phyloP scores from a whole-genome alignment of 2,797 vertebrate genomes.

The Discoglossus pictus region DNA sequence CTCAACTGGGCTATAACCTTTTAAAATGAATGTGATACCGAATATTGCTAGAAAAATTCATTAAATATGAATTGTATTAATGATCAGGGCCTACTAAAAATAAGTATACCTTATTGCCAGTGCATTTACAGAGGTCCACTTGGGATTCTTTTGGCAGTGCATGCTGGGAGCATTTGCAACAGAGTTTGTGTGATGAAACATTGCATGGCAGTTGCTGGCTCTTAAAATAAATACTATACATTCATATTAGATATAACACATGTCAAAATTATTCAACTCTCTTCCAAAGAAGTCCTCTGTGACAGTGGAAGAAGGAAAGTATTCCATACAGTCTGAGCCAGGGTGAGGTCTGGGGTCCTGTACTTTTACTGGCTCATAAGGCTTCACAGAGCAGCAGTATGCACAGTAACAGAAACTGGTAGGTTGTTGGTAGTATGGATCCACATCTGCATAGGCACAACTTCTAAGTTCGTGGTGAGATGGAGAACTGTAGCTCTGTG shows the following conservation, averaged over 20 bases:
- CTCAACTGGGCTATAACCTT: too few relatives aligned
- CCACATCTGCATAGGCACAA: slow-evolving; percentile 63
- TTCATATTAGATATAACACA: slow-evolving; percentile 85
- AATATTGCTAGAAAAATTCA: too few relatives aligned
- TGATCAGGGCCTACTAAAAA: too few relatives aligned
- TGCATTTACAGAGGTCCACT: too few relatives aligned
- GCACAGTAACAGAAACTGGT: slow-evolving; percentile 70
- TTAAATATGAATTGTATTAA: too few relatives aligned
- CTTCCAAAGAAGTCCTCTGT: slow-evolving; percentile 74
- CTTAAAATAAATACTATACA: too few relatives aligned
- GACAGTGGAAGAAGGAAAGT: slow-evolving; percentile 51
- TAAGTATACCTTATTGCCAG: too few relatives aligned
- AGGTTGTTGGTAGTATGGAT: slow-evolving; percentile 67
- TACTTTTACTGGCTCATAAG: slow-evolving; percentile 59
- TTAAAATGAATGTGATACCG: too few relatives aligned
- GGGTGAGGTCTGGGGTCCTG: slow-evolving; percentile 66
- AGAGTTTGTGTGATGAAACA: too few relatives aligned
- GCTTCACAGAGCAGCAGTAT: slow-evolving; percentile 62
- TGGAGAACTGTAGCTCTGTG: slow-evolving; percentile 75
- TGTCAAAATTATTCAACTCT: slow-evolving; percentile 75
- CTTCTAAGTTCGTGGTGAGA: slow-evolving; percentile 72
- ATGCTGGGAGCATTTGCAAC: too few relatives aligned
- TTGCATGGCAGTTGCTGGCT: too few relatives aligned
- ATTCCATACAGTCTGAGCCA: slow-evolving; percentile 72
- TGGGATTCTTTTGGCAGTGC: too few relatives aligned